Base-by-base conservation (phyloP, 2,888 invertebrate species). In the Odontocolon sp. region DNA sequence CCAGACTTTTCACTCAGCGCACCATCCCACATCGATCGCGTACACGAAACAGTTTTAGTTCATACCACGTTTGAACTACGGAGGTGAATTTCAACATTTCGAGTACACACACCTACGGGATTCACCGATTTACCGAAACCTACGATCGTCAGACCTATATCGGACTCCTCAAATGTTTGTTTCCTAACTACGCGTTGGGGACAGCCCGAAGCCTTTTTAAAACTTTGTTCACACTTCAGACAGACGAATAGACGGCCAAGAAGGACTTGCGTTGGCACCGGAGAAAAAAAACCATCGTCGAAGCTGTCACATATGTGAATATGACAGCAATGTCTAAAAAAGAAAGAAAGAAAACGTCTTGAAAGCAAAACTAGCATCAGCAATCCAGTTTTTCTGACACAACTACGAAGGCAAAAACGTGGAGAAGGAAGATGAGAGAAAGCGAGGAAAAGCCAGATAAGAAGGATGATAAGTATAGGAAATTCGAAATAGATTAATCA, bases 81-180 rank as follows among this genome's bases (percentile, higher is more conserved):
- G 47, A 33, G 23, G 23, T 23, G 14, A 63, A 42, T 50, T 36
- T 33, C 33, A 8, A 47, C 50, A 47, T 14, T 50, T n/a, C 4
- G 9, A 18, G 3, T 0, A 11, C 4, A 50, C 59, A 28, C 8
- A 11, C 4, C 21, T 9, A 33, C 36, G 9, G 33, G 23, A 21
- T 63, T 33, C 11, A 47, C 11, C 50, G 23, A 50, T 21, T 23
- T 36, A 28, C 16, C 21, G 33, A 28, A 23, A 18, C n/a, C 45
- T 18, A 21, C 23, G 23, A 33, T 50, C 9, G 36, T 63, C 63
- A 23, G 33, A 63, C 47, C 31, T 36, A 63, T 36, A 67, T 68
- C 50, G 42, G 57, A 21, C 57, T 77, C 50, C 42, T 50, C 71
- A 42, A 71, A 72, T 68, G 68, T 72, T 77, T 72, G 68, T 68